Base-by-base conservation (phyloP, 2,888 invertebrate genomes). In the Caenorhabditis becei region DNA sequence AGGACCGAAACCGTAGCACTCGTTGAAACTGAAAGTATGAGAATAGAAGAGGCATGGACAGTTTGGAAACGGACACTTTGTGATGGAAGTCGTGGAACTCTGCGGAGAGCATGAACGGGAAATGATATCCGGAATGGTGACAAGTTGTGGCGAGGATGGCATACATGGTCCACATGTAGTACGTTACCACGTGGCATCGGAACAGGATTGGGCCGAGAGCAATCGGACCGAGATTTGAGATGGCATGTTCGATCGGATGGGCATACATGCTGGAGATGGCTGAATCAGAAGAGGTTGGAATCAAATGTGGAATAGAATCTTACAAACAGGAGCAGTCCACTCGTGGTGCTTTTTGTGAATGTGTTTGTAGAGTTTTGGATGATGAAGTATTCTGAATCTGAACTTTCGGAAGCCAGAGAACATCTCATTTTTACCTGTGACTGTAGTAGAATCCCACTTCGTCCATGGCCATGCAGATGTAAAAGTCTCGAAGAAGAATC, bases 41-140 rank as follows among this genome's bases (percentile, higher is more conserved):
- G 8, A 24, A 14, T 41, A 24, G 28, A 37, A 66, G 10, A 53
- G 53, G 11, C 23, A 23, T 18, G 24, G 41, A 23, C 18, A 49
- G 18, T 49, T 49, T 3, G 44, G n/a, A 20, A 62, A 58, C 92
- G 90, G 85, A 93, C 92, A 95, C 95, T 82, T 95, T 93, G 92
- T 96, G 96, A 91, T 96, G 96, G 91, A 94, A 96, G 92, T 96
- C 95, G 90, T 96, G 96, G 0, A 95, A 95, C 91, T 95, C 95
- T 5, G 95, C 95, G 53, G 95, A 95, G 11, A 95, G 95, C 91
- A 95, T 94, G 92, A 95, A 94, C 0, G 95, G 95, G 89, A 95
- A 92, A 92, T 96, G 95, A 90, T 95, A 96, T 11, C 95, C 95
- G 54, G 95, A 95, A 91, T 96, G 96, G 14, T 95, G 94, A 90